Evolutionary conservation across 2,888 invertebrate genomes (phyloP).

Genomic region (Thecophora atra): DNA sequence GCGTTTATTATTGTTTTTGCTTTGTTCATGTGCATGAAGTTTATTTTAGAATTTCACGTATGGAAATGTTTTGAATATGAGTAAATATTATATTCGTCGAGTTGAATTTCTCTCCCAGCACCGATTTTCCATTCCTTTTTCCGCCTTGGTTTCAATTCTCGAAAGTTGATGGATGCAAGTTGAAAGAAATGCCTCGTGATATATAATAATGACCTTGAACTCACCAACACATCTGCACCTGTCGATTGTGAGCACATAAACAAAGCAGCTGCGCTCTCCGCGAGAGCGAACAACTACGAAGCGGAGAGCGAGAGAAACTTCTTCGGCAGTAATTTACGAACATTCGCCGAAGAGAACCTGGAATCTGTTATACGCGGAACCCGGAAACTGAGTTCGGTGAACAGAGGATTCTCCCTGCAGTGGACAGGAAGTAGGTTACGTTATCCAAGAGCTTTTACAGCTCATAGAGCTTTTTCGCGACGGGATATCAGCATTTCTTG

Average conservation of each 20-base stretch:
- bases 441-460: too few species aligned
- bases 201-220: conserved; percentile 64
- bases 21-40: too few species aligned
- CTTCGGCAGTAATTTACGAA: background rate
- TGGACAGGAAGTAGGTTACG: too few species aligned
- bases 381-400: too few species aligned
- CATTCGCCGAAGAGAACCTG: background rate
- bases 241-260: too few species aligned
- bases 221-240: conserved; percentile 51
- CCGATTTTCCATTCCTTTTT: background rate
- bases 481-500: too few species aligned
- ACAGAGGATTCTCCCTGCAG: too few species aligned
- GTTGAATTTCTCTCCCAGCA: background rate
- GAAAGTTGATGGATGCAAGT: background rate
- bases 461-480: too few species aligned
- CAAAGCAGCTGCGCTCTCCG: background rate
- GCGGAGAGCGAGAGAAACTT: background rate
- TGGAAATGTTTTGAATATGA: too few species aligned
- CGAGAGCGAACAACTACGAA: background rate
- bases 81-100: background rate
- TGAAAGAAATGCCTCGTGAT: conserved; percentile 47
- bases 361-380: conserved; percentile 6
- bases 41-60: too few species aligned
- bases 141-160: background rate
- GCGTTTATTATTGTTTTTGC: too few species aligned